Percentiles rank a stretch among this genome's conserved stretches.
phyloP scores from a whole-genome alignment of 2,888 invertebrate genomes.

The Amiota mariae region DNA sequence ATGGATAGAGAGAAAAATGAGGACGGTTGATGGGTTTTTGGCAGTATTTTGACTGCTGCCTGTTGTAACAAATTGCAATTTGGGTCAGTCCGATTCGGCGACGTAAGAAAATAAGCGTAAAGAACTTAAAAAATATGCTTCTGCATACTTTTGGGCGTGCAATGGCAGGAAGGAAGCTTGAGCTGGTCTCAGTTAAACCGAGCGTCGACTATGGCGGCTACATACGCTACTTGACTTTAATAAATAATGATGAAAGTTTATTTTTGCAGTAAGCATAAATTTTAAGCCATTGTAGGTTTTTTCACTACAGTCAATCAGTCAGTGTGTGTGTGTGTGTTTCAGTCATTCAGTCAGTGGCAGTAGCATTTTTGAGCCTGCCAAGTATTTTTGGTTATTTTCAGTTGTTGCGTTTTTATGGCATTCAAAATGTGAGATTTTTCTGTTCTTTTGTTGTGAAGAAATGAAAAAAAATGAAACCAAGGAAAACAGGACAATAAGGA shows the following conservation, averaged over 20 bases:
- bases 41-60: not conserved
- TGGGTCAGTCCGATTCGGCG: conserved; percentile 26
- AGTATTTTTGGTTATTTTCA: not conserved
- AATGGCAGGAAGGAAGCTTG: not conserved
- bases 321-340: too few relatives aligned
- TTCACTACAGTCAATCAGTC: conserved; percentile 25
- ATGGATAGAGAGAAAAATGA: not conserved
- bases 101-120: not conserved
- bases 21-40: too few relatives aligned
- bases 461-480: not conserved
- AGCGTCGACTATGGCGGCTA: not conserved
- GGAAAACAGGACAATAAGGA: too few relatives aligned
- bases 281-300: conserved; percentile 61
- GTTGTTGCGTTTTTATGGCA: conserved; percentile 11
- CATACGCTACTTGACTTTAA: conserved; percentile 50
- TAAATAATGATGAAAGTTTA: conserved; percentile 66
- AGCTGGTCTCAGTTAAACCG: too few relatives aligned
- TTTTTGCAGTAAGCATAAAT: conserved; percentile 69
- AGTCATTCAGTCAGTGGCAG: too few relatives aligned
- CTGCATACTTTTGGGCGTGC: not conserved
- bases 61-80: conserved; percentile 19
- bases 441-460: conserved; percentile 4
- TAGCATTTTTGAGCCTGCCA: too few relatives aligned
- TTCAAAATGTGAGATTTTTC: not conserved
- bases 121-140: not conserved